Evolutionary conservation across 1,140 invertebrate genomes (phyloP).

Genomic region (Matsumurasca onukii): DNA sequence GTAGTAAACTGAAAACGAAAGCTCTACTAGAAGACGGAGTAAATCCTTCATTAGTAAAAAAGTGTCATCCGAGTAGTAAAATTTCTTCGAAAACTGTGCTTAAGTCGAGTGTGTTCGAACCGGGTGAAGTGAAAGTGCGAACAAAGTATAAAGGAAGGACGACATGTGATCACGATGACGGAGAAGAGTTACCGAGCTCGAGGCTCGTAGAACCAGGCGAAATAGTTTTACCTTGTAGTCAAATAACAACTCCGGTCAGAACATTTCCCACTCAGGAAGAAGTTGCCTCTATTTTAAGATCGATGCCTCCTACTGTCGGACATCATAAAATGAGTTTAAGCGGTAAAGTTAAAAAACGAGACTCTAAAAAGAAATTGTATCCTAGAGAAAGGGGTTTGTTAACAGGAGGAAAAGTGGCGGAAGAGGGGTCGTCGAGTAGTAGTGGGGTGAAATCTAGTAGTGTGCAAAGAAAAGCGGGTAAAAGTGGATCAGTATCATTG

Average conservation of each 20-base stretch:
- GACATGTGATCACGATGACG: conserved; percentile 30
- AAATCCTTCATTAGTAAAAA: not conserved
- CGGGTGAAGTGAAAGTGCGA: conserved; percentile 33
- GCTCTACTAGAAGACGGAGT: conserved; percentile 2
- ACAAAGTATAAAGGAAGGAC: conserved; percentile 35
- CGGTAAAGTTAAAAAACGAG: conserved; percentile 50
- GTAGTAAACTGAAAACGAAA: conserved; percentile 33
- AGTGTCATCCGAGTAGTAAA: conserved; percentile 28
- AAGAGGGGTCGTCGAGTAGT: conserved; percentile 20
- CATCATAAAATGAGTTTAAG: conserved; percentile 40
- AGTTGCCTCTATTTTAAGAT: conserved; percentile 43
- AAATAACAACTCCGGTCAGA: conserved; percentile 31
- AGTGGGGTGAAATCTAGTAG: conserved; percentile 28
- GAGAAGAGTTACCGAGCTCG: conserved; percentile 14
- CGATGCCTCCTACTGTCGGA: conserved; percentile 38
- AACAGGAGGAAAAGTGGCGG: conserved; percentile 24
- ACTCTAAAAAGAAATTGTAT: conserved; percentile 55
- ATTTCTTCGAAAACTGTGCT: conserved; percentile 29
- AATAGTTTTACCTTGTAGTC: conserved; percentile 23
- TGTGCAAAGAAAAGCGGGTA: conserved; percentile 28
- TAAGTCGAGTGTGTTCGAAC: conserved; percentile 29
- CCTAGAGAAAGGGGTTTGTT: conserved; percentile 45
- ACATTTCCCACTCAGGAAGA: conserved; percentile 42
- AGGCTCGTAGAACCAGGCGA: conserved; percentile 28
- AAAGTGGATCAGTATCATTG: conserved; percentile 34